phyloP scores from a whole-genome alignment of 2,888 invertebrate species.

The Meteorus colon region DNA sequence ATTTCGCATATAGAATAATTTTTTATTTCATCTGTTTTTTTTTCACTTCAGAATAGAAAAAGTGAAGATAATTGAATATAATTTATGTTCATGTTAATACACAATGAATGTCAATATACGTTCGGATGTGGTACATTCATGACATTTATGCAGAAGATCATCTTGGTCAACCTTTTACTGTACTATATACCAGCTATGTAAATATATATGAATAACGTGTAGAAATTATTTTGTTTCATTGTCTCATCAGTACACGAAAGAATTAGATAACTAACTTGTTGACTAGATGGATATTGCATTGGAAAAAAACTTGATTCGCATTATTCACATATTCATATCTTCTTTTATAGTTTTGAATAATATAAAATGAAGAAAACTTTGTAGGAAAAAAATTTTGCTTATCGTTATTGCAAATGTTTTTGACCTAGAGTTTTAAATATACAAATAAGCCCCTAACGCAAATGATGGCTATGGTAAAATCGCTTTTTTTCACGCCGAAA shows the following conservation, averaged over 20 bases:
- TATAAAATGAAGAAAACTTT: not conserved
- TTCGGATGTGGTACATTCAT: not conserved
- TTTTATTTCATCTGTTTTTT: not conserved
- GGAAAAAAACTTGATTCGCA: too few relatives aligned
- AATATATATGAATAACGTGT: not conserved
- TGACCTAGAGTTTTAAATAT: not conserved
- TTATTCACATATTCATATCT: too few relatives aligned
- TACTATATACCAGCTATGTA: not conserved
- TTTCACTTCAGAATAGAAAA: not conserved
- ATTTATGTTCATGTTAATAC: not conserved
- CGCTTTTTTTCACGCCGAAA: conserved; percentile 36
- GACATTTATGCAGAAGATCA: conserved; percentile 18
- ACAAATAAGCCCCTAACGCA: not conserved
- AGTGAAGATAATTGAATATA: not conserved
- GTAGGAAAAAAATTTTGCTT: not conserved
- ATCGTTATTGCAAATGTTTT: conserved; percentile 1
- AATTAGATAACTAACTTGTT: not conserved
- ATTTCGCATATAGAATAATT: not conserved
- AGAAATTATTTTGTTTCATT: too few relatives aligned
- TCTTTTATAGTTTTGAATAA: too few relatives aligned
- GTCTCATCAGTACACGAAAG: not conserved
- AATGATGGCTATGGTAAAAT: conserved; percentile 9
- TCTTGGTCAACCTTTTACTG: conserved; percentile 10
- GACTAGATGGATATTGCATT: too few relatives aligned
- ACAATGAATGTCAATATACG: not conserved